Conservation (phyloP, 2,888 invertebrate species). For the Caenorhabditis panamensis region DNA sequence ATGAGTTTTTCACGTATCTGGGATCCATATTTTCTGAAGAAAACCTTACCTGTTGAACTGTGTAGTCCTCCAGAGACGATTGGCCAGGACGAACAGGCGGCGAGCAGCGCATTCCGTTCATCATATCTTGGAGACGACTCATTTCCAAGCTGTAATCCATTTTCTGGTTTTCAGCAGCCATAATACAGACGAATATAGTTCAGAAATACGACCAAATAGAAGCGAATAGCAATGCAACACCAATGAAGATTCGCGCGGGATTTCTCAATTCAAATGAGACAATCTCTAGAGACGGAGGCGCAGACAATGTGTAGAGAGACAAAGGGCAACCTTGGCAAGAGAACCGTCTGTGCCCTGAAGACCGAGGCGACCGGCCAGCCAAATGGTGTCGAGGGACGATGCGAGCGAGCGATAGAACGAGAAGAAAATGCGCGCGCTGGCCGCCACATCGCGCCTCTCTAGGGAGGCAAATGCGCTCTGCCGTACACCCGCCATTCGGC, state of each 20-base stretch:
- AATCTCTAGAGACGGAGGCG: neutral
- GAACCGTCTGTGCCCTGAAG: conserved; percentile 5
- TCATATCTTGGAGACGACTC: conserved; percentile 42
- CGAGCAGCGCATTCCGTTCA: conserved; percentile 42
- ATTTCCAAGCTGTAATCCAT: conserved; percentile 22
- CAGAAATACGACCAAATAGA: no score
- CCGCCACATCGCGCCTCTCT: neutral
- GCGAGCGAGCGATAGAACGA: neutral
- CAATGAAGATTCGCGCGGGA: neutral
- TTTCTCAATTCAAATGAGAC: conserved; percentile 8
- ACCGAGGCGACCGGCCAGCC: neutral
- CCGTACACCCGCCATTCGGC: neutral
- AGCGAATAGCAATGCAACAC: no score
- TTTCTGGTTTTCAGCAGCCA: neutral
- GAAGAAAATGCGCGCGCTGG: neutral
- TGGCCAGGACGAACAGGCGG: neutral
- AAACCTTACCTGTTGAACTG: conserved; percentile 21
- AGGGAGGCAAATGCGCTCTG: conserved; percentile 29
- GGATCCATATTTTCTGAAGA: no score
- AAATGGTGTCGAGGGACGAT: conserved; percentile 10
- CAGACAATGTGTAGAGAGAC: neutral
- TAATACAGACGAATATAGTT: neutral
- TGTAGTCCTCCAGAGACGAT: conserved; percentile 16
- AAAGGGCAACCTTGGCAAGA: conserved; percentile 42
- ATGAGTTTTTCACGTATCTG: no score